These are phyloP conservation scores for Tortrix viridana DNA, from an alignment of 2,888 invertebrate genomes.

Conservation along the genomic window DNA sequence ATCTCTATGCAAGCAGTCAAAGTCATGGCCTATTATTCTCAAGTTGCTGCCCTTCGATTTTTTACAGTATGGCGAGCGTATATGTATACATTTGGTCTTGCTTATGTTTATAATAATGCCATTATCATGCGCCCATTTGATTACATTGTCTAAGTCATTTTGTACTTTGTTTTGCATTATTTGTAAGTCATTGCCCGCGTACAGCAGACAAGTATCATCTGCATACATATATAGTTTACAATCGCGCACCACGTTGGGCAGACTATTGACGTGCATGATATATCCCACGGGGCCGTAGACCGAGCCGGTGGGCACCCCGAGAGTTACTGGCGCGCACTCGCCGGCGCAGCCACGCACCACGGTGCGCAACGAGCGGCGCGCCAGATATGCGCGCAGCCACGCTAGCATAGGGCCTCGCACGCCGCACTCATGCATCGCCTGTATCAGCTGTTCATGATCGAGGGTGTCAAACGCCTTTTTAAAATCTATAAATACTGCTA, in stretches of 20 bases:
- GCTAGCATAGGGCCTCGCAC: slow-evolving; percentile 9
- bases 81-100: slow-evolving; percentile 36
- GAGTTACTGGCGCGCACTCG: slow-evolving; percentile 3
- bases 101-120: slow-evolving; percentile 33
- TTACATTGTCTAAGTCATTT: slow-evolving; percentile 31
- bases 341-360: slow-evolving; percentile 9
- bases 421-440: slow-evolving; percentile 27
- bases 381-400: slow-evolving; percentile 18
- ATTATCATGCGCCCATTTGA: slow-evolving; percentile 39
- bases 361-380: slow-evolving; percentile 7
- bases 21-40: slow-evolving; percentile 32
- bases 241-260: slow-evolving; percentile 34
- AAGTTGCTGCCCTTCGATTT: not conserved
- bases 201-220: slow-evolving; percentile 41
- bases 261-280: slow-evolving; percentile 40
- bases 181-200: slow-evolving; percentile 24
- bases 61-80: slow-evolving; percentile 34
- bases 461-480: slow-evolving; percentile 40
- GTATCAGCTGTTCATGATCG: slow-evolving; percentile 25
- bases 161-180: slow-evolving; percentile 14
- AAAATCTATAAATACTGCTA: slow-evolving; percentile 39
- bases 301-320: slow-evolving; percentile 41
- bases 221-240: slow-evolving; percentile 41
- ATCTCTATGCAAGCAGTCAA: slow-evolving; percentile 30
- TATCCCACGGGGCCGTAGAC: slow-evolving; percentile 42